Percentiles rank a stretch among this genome's conserved stretches.
Conservation (phyloP, 1,140 invertebrate genomes). For the Orius laevigatus region DNA sequence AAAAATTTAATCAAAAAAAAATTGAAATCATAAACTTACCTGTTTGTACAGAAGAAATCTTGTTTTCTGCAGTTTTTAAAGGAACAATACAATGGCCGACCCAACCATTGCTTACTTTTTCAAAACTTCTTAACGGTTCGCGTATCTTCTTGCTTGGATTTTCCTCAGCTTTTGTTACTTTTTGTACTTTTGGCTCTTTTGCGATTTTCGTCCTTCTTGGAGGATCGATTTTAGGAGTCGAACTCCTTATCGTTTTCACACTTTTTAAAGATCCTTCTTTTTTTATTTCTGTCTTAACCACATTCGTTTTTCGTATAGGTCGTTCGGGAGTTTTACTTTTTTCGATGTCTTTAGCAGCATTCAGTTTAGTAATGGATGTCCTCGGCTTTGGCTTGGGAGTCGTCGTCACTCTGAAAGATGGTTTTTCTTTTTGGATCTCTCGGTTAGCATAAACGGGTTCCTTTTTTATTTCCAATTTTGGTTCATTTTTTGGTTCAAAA, state of each 20-base stretch:
- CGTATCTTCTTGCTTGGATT: slow-evolving; percentile 3
- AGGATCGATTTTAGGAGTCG: background rate
- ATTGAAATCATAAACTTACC: background rate
- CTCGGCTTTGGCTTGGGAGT: background rate
- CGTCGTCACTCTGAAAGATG: background rate
- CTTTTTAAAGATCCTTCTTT: background rate
- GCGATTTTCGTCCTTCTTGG: background rate
- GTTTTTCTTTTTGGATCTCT: background rate
- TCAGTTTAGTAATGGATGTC: slow-evolving; percentile 5
- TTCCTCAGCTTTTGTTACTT: background rate
- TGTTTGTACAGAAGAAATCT: background rate
- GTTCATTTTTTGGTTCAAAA: background rate
- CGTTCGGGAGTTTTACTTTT: background rate
- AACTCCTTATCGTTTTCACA: background rate
- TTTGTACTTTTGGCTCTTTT: background rate
- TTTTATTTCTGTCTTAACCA: background rate
- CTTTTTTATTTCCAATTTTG: background rate
- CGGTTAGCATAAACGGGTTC: background rate
- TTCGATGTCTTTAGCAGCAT: background rate
- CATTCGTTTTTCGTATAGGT: slow-evolving; percentile 1
- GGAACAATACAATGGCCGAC: slow-evolving; percentile 12
- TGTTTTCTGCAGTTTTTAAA: background rate
- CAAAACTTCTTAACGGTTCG: slow-evolving; percentile 14
- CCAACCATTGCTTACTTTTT: slow-evolving; percentile 16
- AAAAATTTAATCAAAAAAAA: background rate